Percentiles rank a stretch among this genome's conserved stretches.
These are phyloP conservation scores for Onychomys torridus DNA, from an alignment of 2,797 vertebrate genomes.

Conservation along the genomic window DNA sequence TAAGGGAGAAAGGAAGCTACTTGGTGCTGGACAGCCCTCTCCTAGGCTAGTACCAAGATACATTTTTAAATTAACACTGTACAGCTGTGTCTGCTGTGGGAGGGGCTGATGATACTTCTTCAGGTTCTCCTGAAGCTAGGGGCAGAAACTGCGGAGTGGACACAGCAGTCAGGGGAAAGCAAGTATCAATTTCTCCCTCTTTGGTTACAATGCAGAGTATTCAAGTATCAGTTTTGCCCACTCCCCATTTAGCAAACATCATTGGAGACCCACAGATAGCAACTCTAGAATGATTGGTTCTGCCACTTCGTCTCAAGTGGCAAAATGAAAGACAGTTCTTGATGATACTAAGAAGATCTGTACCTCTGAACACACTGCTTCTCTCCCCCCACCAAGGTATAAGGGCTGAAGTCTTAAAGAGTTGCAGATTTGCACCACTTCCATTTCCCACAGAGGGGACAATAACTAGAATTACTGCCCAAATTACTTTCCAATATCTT, in stretches of 20 bases:
- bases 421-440: not conserved
- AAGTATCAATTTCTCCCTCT: conserved; percentile 63
- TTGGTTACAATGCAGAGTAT: conserved; percentile 69
- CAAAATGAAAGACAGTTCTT: conserved; percentile 19
- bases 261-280: conserved; percentile 69
- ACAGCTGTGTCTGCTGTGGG: not conserved
- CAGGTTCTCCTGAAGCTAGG: not conserved
- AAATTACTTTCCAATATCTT: conserved; percentile 21
- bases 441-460: not conserved
- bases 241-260: conserved; percentile 80
- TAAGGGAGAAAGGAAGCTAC: not conserved
- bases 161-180: conserved; percentile 45
- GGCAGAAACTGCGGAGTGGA: not conserved
- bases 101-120: not conserved
- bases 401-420: not conserved
- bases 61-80: conserved; percentile 54
- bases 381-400: not conserved
- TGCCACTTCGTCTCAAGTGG: conserved; percentile 59
- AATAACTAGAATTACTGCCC: conserved; percentile 7
- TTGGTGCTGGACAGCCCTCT: conserved; percentile 8
- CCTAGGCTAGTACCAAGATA: not conserved
- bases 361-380: conserved; percentile 19
- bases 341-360: conserved; percentile 65
- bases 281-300: conserved; percentile 65
- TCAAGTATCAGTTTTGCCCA: conserved; percentile 76